These are phyloP conservation scores for Octomys mimax DNA, from an alignment of 2,797 vertebrate genomes.

Conservation along the genomic window DNA sequence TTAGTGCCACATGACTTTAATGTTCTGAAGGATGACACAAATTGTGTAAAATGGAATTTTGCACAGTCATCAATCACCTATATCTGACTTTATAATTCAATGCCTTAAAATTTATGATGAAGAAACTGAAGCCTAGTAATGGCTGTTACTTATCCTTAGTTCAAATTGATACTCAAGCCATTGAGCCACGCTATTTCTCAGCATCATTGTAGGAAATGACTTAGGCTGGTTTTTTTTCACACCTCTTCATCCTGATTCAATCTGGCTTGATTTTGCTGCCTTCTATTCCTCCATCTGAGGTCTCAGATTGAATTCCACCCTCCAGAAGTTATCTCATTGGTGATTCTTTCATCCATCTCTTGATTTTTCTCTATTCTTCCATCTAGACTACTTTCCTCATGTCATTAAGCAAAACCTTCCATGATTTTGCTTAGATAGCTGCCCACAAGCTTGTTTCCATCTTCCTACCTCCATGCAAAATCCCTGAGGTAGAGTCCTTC, in stretches of 20 bases:
- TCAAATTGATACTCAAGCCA: neutral
- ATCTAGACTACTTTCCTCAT: neutral
- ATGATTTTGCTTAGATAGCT: neutral
- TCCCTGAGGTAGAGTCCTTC: neutral
- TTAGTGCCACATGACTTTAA: slow-evolving; percentile 56
- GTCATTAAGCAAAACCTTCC: neutral
- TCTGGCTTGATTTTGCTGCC: neutral
- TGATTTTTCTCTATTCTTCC: neutral
- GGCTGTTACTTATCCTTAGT: neutral
- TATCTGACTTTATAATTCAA: slow-evolving; percentile 47
- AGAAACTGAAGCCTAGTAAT: neutral
- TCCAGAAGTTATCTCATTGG: neutral
- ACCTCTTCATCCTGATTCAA: neutral
- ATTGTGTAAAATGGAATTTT: neutral
- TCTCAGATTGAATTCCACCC: neutral
- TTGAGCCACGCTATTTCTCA: neutral
- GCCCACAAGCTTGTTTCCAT: neutral
- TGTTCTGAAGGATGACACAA: slow-evolving; percentile 72
- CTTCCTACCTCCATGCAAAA: neutral
- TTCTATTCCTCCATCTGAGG: neutral
- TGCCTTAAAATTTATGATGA: neutral
- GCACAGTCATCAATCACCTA: neutral
- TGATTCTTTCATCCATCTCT: neutral
- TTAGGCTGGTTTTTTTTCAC: neutral
- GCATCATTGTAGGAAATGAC: neutral